A percentile compares a stretch with the other conserved stretches of the same genome.
phyloP scores from a whole-genome alignment of 2,113 vertebrate species.

The Patagioenas fasciata region DNA sequence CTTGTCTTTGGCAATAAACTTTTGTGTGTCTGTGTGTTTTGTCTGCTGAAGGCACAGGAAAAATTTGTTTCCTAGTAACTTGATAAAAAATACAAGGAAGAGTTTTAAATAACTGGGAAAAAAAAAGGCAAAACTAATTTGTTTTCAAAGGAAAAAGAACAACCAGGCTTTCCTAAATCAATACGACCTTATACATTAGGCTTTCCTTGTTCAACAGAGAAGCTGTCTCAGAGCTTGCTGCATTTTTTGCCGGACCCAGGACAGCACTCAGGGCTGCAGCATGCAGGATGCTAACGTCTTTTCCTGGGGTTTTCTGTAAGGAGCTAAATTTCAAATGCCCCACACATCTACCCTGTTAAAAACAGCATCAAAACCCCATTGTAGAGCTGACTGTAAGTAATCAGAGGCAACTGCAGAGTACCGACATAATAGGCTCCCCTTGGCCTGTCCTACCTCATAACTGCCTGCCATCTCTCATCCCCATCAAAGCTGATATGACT shows the following conservation, averaged over 20 bases:
- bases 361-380: neutral
- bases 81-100: neutral
- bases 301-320: neutral
- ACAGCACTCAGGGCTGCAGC: neutral
- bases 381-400: neutral
- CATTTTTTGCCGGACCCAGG: neutral
- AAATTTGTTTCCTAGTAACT: neutral
- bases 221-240: neutral
- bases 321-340: neutral
- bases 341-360: too few relatives aligned
- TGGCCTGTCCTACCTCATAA: slow-evolving; percentile 2
- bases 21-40: neutral
- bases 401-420: neutral
- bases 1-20: neutral
- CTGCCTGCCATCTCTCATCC: slow-evolving; percentile 25
- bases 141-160: neutral
- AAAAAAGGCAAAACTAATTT: neutral
- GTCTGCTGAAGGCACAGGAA: neutral
- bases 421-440: neutral
- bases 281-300: neutral
- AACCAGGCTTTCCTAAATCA: neutral
- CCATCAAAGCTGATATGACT: slow-evolving; percentile 2
- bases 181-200: neutral
- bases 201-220: neutral
- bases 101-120: neutral